Evolutionary conservation across 2,113 vertebrate species (phyloP).

Genomic region (Amblyornis subalaris): DNA sequence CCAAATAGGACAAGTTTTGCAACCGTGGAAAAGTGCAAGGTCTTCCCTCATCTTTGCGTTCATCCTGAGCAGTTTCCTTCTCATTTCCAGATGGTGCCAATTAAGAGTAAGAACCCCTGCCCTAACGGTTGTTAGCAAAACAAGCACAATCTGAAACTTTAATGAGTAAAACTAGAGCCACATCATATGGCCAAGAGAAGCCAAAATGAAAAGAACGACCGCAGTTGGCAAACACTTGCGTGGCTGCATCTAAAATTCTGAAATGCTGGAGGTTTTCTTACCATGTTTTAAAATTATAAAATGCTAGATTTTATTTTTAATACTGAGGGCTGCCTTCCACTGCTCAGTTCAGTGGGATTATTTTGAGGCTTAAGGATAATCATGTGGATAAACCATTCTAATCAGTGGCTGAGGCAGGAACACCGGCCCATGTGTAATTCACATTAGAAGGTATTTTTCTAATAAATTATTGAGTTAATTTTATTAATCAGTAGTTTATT

Average conservation of each 20-base stretch:
- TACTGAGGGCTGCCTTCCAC: not conserved
- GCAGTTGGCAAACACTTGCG: not conserved
- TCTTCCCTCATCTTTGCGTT: not conserved
- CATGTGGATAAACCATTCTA: not conserved
- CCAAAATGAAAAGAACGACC: slow-evolving; percentile 27
- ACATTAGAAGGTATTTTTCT: not conserved
- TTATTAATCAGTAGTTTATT: not conserved
- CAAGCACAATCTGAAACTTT: slow-evolving; percentile 58
- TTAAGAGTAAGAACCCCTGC: slow-evolving; percentile 60
- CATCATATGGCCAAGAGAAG: slow-evolving; percentile 46
- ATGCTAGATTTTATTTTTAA: not conserved
- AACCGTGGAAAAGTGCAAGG: not conserved
- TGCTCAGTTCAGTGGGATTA: not conserved
- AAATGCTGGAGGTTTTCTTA: not conserved
- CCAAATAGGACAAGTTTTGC: slow-evolving; percentile 12
- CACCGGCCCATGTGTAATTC: not conserved
- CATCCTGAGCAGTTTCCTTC: not conserved
- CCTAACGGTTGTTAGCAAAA: slow-evolving; percentile 61
- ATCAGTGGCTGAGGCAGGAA: not conserved
- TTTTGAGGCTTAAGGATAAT: not conserved
- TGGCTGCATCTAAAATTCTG: not conserved
- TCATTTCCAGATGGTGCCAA: slow-evolving; percentile 61
- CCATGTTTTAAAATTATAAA: not conserved
- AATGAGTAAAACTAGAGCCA: slow-evolving; percentile 58
- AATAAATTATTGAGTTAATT: not conserved